These are phyloP conservation scores for Carposina sasakii DNA, from an alignment of 1,140 invertebrate species.

Conservation along the genomic window DNA sequence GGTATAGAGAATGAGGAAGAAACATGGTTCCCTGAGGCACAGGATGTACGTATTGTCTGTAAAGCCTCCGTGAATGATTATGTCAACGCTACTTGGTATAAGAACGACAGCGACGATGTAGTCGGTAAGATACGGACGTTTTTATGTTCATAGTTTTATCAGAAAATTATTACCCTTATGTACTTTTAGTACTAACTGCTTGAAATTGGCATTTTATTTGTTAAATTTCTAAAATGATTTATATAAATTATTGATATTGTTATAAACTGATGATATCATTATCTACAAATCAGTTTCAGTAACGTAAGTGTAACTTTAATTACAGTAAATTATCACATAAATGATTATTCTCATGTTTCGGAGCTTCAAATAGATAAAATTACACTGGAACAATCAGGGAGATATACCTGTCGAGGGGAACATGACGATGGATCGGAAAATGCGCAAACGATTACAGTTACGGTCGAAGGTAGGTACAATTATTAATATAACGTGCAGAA, in stretches of 20 bases:
- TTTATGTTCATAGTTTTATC: background rate
- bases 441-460: constrained; percentile 27
- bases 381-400: constrained; percentile 35
- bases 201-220: too few relatives aligned
- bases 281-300: too few relatives aligned
- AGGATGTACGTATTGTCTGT: constrained; percentile 39
- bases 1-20: constrained; percentile 32
- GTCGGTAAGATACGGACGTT: constrained; percentile 23
- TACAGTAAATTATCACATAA: too few relatives aligned
- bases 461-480: constrained; percentile 36
- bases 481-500: background rate
- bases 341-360: constrained; percentile 45
- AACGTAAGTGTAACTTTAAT: too few relatives aligned
- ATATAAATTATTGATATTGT: too few relatives aligned
- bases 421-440: constrained; percentile 19
- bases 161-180: too few relatives aligned
- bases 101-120: constrained; percentile 17
- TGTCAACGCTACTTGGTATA: constrained; percentile 41
- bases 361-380: constrained; percentile 38
- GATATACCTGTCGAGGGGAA: constrained; percentile 40
- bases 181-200: too few relatives aligned
- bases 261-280: too few relatives aligned
- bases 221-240: too few relatives aligned
- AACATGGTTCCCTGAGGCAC: constrained; percentile 43
- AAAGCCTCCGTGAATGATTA: constrained; percentile 48